Percentiles rank a stretch among this genome's conserved stretches.
phyloP scores from a whole-genome alignment of 2,113 vertebrate species.

The Tenrec ecaudatus region DNA sequence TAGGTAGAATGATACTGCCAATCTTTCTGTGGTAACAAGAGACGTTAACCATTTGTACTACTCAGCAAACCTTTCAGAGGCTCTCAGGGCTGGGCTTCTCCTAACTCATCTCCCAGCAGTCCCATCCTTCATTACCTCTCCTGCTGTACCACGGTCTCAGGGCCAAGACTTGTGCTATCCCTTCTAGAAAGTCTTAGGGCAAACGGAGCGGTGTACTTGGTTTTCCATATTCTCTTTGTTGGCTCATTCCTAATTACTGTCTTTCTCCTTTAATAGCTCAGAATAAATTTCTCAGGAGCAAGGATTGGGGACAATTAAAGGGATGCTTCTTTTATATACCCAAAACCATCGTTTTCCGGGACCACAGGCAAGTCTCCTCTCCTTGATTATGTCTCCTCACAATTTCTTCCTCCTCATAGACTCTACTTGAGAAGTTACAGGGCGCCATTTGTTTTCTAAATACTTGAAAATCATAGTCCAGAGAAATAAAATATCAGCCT shows the following conservation, averaged over 20 bases:
- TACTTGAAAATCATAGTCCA: neutral
- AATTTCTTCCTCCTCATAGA: neutral
- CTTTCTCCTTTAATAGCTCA: neutral
- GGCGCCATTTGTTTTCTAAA: neutral
- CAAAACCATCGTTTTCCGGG: neutral
- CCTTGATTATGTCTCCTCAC: neutral
- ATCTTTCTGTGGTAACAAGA: neutral
- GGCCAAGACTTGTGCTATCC: rapidly evolving
- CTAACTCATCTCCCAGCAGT: neutral
- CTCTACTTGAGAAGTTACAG: neutral
- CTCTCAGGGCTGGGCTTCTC: neutral
- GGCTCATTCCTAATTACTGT: neutral
- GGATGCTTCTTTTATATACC: neutral
- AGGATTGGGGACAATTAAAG: neutral
- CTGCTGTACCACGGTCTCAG: rapidly evolving
- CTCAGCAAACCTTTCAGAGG: neutral
- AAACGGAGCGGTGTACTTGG: neutral
- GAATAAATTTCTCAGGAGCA: neutral
- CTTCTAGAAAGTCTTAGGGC: neutral
- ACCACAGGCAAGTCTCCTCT: neutral
- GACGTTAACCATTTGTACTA: neutral
- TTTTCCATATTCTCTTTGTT: neutral
- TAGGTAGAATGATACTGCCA: neutral
- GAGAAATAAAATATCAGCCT: neutral
- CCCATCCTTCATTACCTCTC: neutral